Conservation (phyloP, 2,888 invertebrate genomes). For the Anaspis maculata region DNA sequence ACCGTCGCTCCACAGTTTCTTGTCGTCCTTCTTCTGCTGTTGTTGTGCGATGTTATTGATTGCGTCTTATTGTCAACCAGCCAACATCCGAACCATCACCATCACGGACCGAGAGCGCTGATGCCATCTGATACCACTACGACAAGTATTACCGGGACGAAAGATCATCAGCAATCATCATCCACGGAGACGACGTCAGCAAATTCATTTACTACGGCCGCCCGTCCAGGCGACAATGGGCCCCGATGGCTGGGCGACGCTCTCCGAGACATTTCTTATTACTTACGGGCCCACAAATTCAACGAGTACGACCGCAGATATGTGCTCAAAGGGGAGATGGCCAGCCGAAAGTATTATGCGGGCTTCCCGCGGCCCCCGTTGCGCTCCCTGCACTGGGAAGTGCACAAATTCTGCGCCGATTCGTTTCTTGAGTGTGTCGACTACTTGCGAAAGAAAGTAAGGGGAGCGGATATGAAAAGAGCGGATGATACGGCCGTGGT, state of each 20-base stretch:
- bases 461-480: conserved; percentile 41
- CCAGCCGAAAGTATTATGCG: conserved; percentile 33
- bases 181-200: not conserved
- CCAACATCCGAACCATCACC: no score
- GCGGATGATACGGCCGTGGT: conserved; percentile 46
- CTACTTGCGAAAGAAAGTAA: conserved; percentile 42
- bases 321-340: conserved; percentile 21
- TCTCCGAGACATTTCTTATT: conserved; percentile 52
- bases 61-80: conserved; percentile 4
- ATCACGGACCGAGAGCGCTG: no score
- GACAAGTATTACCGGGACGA: no score
- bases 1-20: not conserved
- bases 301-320: conserved; percentile 53
- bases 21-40: conserved; percentile 1
- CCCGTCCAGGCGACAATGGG: conserved; percentile 1
- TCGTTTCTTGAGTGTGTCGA: conserved; percentile 50
- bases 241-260: conserved; percentile 41
- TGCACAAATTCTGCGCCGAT: conserved; percentile 46
- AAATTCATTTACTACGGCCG: conserved; percentile 4
- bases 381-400: conserved; percentile 54
- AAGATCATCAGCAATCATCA: conserved; percentile 5
- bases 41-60: conserved; percentile 3
- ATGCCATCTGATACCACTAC: no score
- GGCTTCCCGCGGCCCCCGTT: conserved; percentile 51
- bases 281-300: conserved; percentile 54